Base-by-base conservation (phyloP, 2,888 invertebrate species). In the Lobophora halterata region DNA sequence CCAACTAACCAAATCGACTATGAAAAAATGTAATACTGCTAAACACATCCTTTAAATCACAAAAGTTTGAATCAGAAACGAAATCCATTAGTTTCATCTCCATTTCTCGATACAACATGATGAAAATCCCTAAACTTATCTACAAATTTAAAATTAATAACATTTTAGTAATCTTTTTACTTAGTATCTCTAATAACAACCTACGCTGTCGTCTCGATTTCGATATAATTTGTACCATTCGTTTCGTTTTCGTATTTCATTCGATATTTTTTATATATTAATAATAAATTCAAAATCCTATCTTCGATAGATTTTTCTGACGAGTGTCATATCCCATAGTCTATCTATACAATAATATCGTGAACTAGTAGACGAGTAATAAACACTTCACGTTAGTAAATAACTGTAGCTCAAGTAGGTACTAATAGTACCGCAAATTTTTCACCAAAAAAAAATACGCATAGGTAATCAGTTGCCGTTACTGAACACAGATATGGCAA, bases 121-220 rank as follows among this genome's bases (percentile, higher is more conserved):
- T 81, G 78, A 75, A 82, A 80, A 75, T 76, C 61, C 61, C 82
- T 82, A 79, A 73, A 70, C 75, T 80, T 83, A 81, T 61, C 82
- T 85, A 83, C 75, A 50, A n/a, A 58, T 78, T 68, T 74, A 67
- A 79, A 85, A 85, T 81, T 72, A 83, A 83, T 81, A 86, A 85
- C 85, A 82, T 80, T 77, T 74, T 65, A 64, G 76, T 68, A 65
- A 44, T 68, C 64, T 69, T 55, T 77, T 77, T 71, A 72, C 79
- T 79, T 85, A 82, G 77, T 86, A 85, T 85, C 82, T 83, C 85
- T 86, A 86, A 78, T 79, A 85, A 85, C 85, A 83, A 81, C 69
- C 83, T 85, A 85, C 80, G 76, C 83, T 75, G 79, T 34, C 57
- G 60, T 72, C 77, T 76, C 82, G 81, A 80, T 62, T 76, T 72